Evolutionary conservation across 2,888 invertebrate species (phyloP).

Genomic region (Parnassius smintheus): DNA sequence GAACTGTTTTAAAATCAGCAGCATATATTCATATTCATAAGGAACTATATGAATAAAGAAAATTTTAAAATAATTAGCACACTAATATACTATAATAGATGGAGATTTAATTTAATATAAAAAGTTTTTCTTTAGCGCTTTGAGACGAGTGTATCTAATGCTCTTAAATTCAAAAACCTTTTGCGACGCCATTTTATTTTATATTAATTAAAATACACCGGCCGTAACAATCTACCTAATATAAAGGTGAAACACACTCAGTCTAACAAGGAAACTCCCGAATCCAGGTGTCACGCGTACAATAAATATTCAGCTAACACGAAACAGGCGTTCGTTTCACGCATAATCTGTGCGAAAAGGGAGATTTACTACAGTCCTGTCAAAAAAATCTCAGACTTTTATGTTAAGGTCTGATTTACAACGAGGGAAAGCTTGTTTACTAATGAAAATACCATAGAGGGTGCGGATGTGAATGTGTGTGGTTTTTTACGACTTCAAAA

Average conservation of each 20-base stretch:
- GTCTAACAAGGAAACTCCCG: slow-evolving; percentile 7
- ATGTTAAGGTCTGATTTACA: slow-evolving; percentile 23
- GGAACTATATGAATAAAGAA: no score
- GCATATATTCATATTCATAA: no score
- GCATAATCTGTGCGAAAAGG: slow-evolving; percentile 25
- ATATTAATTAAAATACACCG: slow-evolving; percentile 15
- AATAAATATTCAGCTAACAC: slow-evolving; percentile 24
- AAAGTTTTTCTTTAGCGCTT: no score
- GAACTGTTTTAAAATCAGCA: no score
- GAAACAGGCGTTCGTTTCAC: slow-evolving; percentile 26
- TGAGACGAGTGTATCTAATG: no score
- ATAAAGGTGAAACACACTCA: slow-evolving; percentile 13
- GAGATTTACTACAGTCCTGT: slow-evolving; percentile 23
- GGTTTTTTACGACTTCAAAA: no score
- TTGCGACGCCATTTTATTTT: slow-evolving; percentile 2
- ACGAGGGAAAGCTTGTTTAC: slow-evolving; percentile 2
- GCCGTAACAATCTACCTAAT: not conserved
- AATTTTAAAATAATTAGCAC: no score
- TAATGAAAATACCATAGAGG: slow-evolving; percentile 1
- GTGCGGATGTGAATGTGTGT: no score
- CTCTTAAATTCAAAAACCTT: no score
- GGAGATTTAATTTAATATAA: no score
- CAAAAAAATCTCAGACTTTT: slow-evolving; percentile 27
- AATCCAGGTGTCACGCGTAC: slow-evolving; percentile 23
- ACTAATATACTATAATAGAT: no score